Evolutionary conservation across 2,113 vertebrate genomes (phyloP).

Genomic region (Centropus unirufus): DNA sequence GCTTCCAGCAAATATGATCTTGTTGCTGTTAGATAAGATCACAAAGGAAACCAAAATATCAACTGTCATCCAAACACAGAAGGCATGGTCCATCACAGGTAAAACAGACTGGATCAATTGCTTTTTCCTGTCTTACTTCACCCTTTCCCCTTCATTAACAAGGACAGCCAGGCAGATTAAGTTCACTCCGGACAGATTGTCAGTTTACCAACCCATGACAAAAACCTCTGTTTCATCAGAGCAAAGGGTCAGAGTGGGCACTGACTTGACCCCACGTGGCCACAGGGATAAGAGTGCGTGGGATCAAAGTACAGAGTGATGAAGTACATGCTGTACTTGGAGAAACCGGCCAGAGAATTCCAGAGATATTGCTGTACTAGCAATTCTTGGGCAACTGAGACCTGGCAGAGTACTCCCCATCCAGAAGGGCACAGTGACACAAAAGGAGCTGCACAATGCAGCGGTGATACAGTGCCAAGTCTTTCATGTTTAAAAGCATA

Average conservation of each 20-base stretch:
- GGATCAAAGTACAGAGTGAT: slow-evolving; percentile 56
- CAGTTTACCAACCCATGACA: slow-evolving; percentile 34
- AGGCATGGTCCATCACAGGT: neutral
- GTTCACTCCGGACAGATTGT: slow-evolving; percentile 28
- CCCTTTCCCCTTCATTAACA: neutral
- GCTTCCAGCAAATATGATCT: neutral
- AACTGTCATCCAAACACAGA: neutral
- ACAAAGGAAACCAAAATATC: neutral
- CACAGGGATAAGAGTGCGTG: neutral
- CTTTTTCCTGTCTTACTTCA: neutral
- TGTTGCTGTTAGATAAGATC: neutral
- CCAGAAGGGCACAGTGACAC: slow-evolving; percentile 65
- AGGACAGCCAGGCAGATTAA: neutral
- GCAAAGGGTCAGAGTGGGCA: slow-evolving; percentile 39
- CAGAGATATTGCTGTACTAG: slow-evolving; percentile 61
- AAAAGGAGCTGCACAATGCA: slow-evolving; percentile 58
- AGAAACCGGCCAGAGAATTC: slow-evolving; percentile 12
- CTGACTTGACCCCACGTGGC: neutral
- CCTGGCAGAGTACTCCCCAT: slow-evolving; percentile 41
- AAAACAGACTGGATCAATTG: neutral
- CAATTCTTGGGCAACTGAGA: slow-evolving; percentile 52
- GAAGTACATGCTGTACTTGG: slow-evolving; percentile 37
- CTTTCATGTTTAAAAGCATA: slow-evolving; percentile 59
- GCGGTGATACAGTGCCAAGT: slow-evolving; percentile 34
- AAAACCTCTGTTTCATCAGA: neutral